A percentile compares a stretch with the other conserved stretches of the same genome.
These are phyloP conservation scores for Halocaridina rubra DNA, from an alignment of 2,888 invertebrate genomes.

Conservation along the genomic window DNA sequence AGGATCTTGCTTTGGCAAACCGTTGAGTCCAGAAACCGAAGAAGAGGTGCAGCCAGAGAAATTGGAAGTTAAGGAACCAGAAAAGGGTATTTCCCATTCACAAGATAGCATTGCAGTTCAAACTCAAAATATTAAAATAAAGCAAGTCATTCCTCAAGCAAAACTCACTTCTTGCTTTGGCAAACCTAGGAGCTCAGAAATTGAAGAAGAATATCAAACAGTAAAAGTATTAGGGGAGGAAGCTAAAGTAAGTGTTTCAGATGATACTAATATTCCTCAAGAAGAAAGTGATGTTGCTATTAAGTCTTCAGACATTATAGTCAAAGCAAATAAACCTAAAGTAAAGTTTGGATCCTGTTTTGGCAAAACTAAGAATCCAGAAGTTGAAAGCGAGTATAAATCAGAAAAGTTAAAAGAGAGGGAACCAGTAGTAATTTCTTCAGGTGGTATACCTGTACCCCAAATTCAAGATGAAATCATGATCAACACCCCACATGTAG, in stretches of 20 bases:
- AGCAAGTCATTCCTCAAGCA: slow-evolving; percentile 23
- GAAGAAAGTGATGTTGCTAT: too few relatives aligned
- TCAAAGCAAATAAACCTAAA: neutral
- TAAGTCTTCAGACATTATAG: neutral
- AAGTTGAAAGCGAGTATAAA: slow-evolving; percentile 16
- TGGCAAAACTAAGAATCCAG: slow-evolving; percentile 17
- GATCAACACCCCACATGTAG: slow-evolving; percentile 11
- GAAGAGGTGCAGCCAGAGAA: too few relatives aligned
- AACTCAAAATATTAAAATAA: too few relatives aligned
- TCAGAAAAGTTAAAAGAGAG: neutral
- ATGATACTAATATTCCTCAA: too few relatives aligned
- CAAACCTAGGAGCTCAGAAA: slow-evolving; percentile 16
- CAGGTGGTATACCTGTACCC: slow-evolving; percentile 6
- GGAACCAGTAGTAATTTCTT: slow-evolving; percentile 12
- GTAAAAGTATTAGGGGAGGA: too few relatives aligned
- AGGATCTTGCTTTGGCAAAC: neutral
- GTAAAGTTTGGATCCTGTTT: neutral
- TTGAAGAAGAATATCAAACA: slow-evolving; percentile 8
- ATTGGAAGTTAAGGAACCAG: too few relatives aligned
- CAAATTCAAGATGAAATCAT: neutral
- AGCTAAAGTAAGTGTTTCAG: too few relatives aligned
- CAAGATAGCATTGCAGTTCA: too few relatives aligned
- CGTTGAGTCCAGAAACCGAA: too few relatives aligned
- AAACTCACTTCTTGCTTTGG: slow-evolving; percentile 45
- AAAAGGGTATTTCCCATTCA: too few relatives aligned